Evolutionary conservation across 2,113 vertebrate genomes (phyloP).

Genomic region (Pyxicephalus adspersus): DNA sequence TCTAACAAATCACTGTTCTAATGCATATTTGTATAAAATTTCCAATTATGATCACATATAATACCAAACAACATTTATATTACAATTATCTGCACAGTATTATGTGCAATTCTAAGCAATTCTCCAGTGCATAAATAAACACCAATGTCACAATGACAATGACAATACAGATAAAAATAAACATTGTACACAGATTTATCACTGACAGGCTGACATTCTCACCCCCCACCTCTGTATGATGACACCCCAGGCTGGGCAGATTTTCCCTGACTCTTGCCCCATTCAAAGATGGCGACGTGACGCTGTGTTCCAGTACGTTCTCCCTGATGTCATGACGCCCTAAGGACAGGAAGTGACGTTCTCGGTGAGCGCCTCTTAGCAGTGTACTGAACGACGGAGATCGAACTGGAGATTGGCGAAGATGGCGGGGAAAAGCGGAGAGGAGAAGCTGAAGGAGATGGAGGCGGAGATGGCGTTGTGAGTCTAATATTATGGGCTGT

Average conservation of each 20-base stretch:
- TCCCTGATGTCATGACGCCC: conserved; percentile 12
- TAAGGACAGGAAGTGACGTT: conserved; percentile 39
- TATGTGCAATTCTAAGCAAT: no score
- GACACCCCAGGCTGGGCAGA: no score
- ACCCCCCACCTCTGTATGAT: no score
- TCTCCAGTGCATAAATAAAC: no score
- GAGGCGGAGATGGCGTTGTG: conserved; percentile 95
- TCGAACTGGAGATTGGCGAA: background rate
- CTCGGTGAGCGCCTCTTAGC: background rate
- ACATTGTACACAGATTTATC: no score
- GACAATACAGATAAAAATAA: no score
- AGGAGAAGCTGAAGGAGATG: conserved; percentile 91
- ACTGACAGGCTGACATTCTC: background rate
- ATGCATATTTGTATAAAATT: no score
- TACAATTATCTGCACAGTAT: no score
- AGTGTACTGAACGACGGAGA: conserved; percentile 35
- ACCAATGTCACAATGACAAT: no score
- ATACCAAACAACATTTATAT: no score
- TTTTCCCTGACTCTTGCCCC: background rate
- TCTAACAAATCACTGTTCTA: no score
- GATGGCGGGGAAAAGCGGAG: conserved; percentile 78
- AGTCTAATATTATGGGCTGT: conserved; percentile 63
- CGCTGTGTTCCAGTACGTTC: background rate
- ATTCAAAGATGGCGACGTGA: background rate
- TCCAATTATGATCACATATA: no score